These are phyloP conservation scores for Polyploca ridens DNA, from an alignment of 2,888 invertebrate genomes.

Conservation along the genomic window DNA sequence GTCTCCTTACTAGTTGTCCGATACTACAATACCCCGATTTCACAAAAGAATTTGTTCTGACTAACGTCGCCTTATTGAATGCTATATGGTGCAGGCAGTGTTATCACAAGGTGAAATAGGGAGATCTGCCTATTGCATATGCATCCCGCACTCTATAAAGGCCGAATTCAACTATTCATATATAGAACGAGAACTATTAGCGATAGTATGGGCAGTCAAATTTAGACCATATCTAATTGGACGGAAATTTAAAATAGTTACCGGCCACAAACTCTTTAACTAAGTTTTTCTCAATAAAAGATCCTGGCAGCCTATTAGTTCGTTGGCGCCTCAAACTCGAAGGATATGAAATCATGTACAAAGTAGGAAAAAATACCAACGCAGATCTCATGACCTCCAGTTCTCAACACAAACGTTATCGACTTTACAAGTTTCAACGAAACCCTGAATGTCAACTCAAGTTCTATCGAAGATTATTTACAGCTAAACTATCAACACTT, in stretches of 20 bases:
- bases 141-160: conserved; percentile 38
- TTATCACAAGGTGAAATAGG: conserved; percentile 30
- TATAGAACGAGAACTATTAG: conserved; percentile 35
- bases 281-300: conserved; percentile 31
- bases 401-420: conserved; percentile 25
- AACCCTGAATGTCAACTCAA: too few relatives aligned
- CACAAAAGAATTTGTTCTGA: conserved; percentile 40
- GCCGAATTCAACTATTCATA: conserved; percentile 34
- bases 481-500: not conserved
- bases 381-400: conserved; percentile 37
- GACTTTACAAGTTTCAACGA: conserved; percentile 7
- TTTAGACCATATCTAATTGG: conserved; percentile 34
- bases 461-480: too few relatives aligned
- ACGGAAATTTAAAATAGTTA: conserved; percentile 34
- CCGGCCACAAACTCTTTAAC: conserved; percentile 32
- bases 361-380: conserved; percentile 40
- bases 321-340: conserved; percentile 36
- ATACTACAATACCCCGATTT: not conserved
- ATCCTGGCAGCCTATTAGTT: conserved; percentile 34
- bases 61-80: conserved; percentile 38
- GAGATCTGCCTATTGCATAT: conserved; percentile 29
- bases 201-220: conserved; percentile 33
- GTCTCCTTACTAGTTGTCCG: conserved; percentile 28
- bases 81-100: conserved; percentile 29
- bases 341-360: conserved; percentile 40